phyloP scores from a whole-genome alignment of 2,113 vertebrate species.

The Xiphophorus hellerii region DNA sequence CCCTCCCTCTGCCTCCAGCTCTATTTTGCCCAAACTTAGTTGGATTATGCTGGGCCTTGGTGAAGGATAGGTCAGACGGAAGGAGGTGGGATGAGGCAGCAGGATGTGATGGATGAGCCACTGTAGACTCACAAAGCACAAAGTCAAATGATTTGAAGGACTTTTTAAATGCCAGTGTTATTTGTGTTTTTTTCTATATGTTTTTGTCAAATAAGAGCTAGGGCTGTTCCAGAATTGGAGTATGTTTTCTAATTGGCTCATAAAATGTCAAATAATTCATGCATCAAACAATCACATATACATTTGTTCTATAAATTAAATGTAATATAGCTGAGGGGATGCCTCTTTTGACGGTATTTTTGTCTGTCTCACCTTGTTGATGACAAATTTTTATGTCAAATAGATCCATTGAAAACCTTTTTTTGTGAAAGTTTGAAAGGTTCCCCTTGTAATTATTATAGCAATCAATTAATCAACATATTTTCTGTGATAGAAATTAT shows the following conservation, averaged over 20 bases:
- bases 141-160: conserved; percentile 4
- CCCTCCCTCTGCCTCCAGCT: conserved; percentile 73
- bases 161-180: background rate
- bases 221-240: background rate
- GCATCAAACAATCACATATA: background rate
- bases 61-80: conserved; percentile 66
- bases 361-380: too few species aligned
- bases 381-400: too few species aligned
- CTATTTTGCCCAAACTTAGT: conserved; percentile 61
- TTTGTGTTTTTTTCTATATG: background rate
- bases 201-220: background rate
- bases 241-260: background rate
- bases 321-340: background rate
- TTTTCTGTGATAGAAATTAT: background rate
- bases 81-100: conserved; percentile 15
- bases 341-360: too few species aligned
- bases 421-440: too few species aligned
- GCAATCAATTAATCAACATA: background rate
- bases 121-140: conserved; percentile 2
- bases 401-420: too few species aligned
- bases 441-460: background rate
- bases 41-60: conserved; percentile 60
- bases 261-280: background rate
- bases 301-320: background rate
- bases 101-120: conserved; percentile 53